Base-by-base conservation (phyloP, 1,140 invertebrate species). In the Limonius californicus region DNA sequence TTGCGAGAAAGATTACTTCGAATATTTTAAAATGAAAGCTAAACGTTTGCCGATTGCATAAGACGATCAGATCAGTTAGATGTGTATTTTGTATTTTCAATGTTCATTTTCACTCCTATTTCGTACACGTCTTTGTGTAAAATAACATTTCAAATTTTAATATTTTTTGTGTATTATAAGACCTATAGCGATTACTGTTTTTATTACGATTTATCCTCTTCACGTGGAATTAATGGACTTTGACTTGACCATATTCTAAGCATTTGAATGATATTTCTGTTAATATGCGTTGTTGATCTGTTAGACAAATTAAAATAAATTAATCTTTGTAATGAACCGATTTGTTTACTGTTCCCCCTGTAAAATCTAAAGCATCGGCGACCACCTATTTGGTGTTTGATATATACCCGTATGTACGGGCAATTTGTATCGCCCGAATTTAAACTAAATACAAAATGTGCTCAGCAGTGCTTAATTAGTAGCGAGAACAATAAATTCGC, bases 281-380 rank as follows among this genome's bases (percentile, higher is more conserved):
- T 69, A 61, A 68, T 70, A 63, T 68, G 66, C 68, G 65, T 71
- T 71, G 69, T 71, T 71, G 69, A 71, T 67, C 67, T 71, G 69
- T 71, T 71, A 71, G 69, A 69, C 64, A 69, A 63, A 59, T 65
- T 61, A 65, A 50, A 69, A 69, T 71, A 71, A 71, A 71, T 71
- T 66, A 71, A 65, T 66, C 63, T 71, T 71, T 71, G 67, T 71
- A 70, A 70, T 68, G 68, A 70, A 67, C 50, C n/a, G 27, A 45
- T 57, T 61, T 65, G 54, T 65, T 65, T 60, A 14, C 23, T 27
- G 9, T 27, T 27, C 23, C 23, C n/a, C 23, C 9, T 27, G 23
- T 27, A 27, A 27, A 27, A 27, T 27, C 23, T 27, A 27, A 27
- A 27, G 23, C 23, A 27, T 27, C 23, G 23, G 23, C 9, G 3